Evolutionary conservation across 2,888 invertebrate genomes (phyloP).

Genomic region (Catocala sponsa): DNA sequence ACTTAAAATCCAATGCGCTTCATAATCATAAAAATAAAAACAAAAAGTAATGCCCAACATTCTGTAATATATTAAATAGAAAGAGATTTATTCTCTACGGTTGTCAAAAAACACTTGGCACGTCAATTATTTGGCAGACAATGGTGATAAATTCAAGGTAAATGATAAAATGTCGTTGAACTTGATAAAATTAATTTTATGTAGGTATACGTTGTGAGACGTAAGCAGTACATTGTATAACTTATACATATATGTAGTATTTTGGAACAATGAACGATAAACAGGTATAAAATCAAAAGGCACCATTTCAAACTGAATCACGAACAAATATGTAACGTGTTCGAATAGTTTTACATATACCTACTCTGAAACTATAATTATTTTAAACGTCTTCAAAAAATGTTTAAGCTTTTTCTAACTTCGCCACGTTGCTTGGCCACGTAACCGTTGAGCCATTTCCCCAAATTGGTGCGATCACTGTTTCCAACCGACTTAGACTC

Average conservation of each 20-base stretch:
- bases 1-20: no score
- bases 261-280: conserved; percentile 41
- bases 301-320: conserved; percentile 11
- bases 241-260: conserved; percentile 7
- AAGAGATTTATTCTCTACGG: background rate
- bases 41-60: background rate
- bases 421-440: conserved; percentile 12
- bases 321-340: no score
- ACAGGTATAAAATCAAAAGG: conserved; percentile 14
- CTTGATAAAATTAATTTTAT: conserved; percentile 71
- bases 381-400: no score
- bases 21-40: background rate
- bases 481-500: conserved; percentile 53
- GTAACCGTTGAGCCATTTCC: conserved; percentile 73
- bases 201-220: conserved; percentile 9
- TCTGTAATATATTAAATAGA: background rate
- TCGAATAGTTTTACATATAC: no score
- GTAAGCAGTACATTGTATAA: conserved; percentile 20
- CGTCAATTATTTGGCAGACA: conserved; percentile 65
- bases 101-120: conserved; percentile 11
- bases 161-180: conserved; percentile 81
- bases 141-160: conserved; percentile 80
- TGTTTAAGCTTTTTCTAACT: no score
- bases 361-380: no score
- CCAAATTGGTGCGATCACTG: conserved; percentile 69